phyloP scores from a whole-genome alignment of 2,113 vertebrate genomes.

The Coptodon bakossiorum region DNA sequence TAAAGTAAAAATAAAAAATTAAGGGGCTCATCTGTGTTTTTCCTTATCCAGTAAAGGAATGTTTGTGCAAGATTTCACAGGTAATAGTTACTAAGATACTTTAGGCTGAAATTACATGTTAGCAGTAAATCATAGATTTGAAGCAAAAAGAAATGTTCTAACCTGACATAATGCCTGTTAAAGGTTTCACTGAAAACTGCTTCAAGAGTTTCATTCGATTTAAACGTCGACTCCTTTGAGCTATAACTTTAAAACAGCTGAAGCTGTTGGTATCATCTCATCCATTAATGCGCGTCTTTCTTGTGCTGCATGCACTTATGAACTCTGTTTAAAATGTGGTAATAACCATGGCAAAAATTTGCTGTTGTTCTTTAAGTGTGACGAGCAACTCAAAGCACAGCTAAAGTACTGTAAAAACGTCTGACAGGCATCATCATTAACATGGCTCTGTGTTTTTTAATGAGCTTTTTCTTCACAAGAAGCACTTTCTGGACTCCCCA shows the following conservation, averaged over 20 bases:
- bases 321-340: not conserved
- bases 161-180: not conserved
- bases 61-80: not conserved
- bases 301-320: not conserved
- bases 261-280: not conserved
- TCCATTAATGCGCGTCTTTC: not conserved
- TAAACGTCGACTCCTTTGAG: not conserved
- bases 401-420: conserved; percentile 7
- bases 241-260: not conserved
- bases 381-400: not conserved
- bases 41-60: not conserved
- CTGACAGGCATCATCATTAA: conserved; percentile 6
- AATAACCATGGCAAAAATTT: not conserved
- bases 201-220: not conserved
- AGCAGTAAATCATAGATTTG: not conserved
- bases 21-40: not conserved
- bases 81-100: not conserved
- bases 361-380: not conserved
- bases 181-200: not conserved
- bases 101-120: not conserved
- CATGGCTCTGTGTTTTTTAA: conserved; percentile 34
- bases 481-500: not conserved
- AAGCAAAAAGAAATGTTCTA: not conserved
- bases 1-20: not conserved
- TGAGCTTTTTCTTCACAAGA: conserved; percentile 19